A percentile compares a stretch with the other conserved stretches of the same genome.
Conservation (phyloP, 2,797 vertebrate species). For the Halcyon chelicuti region DNA sequence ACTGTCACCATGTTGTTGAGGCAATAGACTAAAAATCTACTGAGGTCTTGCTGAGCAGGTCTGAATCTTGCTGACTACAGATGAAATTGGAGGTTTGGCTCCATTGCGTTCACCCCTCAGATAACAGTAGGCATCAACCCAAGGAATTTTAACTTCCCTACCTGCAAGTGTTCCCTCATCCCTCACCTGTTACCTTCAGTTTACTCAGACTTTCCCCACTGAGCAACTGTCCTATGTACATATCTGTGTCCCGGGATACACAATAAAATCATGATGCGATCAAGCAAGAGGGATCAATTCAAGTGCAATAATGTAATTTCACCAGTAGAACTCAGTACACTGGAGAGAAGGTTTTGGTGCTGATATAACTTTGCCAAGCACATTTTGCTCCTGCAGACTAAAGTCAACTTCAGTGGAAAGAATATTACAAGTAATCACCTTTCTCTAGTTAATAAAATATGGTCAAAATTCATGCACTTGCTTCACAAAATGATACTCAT, state of each 20-base stretch:
- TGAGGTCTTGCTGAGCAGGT: not conserved
- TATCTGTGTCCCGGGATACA: not conserved
- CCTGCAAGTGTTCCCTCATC: not conserved
- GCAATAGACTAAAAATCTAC: not conserved
- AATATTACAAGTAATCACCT: not conserved
- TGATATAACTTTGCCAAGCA: not conserved
- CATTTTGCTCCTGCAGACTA: not conserved
- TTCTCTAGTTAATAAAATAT: not conserved
- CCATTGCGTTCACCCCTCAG: not conserved
- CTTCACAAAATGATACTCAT: not conserved
- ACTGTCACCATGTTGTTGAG: not conserved
- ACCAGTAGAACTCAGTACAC: not conserved
- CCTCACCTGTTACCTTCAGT: not conserved
- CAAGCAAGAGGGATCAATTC: not conserved
- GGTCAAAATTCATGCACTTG: not conserved
- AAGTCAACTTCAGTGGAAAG: not conserved
- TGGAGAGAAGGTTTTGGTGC: not conserved
- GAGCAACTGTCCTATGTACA: not conserved
- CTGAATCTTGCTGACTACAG: not conserved
- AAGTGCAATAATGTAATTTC: not conserved
- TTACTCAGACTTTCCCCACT: not conserved
- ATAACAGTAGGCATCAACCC: not conserved
- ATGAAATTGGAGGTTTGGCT: too few species aligned
- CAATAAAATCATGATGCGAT: not conserved
- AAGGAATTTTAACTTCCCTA: not conserved